These are phyloP conservation scores for Megaceryle torquata DNA, from an alignment of 2,113 vertebrate species.

Conservation along the genomic window DNA sequence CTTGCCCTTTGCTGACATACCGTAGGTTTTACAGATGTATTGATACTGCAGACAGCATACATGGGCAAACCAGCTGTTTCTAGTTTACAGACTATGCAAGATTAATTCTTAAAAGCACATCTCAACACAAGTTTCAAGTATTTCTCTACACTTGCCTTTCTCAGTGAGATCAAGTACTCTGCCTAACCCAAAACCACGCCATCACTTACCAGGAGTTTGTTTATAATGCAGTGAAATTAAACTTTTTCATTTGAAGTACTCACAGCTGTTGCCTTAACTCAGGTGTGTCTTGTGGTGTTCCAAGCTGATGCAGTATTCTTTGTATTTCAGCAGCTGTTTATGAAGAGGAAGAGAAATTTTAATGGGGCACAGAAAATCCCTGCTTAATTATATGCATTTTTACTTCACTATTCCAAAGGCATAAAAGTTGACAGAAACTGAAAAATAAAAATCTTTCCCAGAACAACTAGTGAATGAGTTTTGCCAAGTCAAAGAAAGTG, in stretches of 20 bases:
- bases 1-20: neutral
- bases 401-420: constrained; percentile 1
- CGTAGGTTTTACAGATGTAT: neutral
- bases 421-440: neutral
- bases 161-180: neutral
- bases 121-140: neutral
- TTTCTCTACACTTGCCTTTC: neutral
- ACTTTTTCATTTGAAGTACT: constrained; percentile 70
- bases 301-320: constrained; percentile 85
- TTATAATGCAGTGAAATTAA: neutral
- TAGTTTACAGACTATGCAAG: neutral
- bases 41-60: neutral
- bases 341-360: constrained; percentile 19
- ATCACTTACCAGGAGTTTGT: neutral
- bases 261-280: constrained; percentile 89
- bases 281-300: constrained; percentile 85
- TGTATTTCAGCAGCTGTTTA: constrained; percentile 90
- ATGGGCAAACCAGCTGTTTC: rapidly evolving
- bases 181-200: neutral
- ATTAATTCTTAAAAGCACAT: neutral
- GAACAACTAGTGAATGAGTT: neutral
- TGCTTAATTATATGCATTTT: neutral
- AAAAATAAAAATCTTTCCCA: neutral
- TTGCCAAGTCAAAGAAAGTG: neutral
- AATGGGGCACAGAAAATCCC: neutral